These are phyloP conservation scores for Darevskia mixta DNA, from an alignment of 2,797 vertebrate species.

Conservation along the genomic window DNA sequence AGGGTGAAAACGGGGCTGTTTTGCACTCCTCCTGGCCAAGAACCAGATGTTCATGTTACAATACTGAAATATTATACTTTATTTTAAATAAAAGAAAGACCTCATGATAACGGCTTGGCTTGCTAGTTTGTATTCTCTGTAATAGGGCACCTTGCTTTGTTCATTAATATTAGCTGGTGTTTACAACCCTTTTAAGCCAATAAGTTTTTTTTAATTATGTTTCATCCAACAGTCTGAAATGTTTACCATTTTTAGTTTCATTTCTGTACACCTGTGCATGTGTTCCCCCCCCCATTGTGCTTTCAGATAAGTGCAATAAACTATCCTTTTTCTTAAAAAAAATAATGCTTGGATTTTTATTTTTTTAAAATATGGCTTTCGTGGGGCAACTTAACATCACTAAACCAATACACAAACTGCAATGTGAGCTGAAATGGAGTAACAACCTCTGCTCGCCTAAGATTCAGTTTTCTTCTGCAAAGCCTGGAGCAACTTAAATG, in stretches of 20 bases:
- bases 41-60: conserved; percentile 32
- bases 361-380: background rate
- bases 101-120: conserved; percentile 62
- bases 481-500: background rate
- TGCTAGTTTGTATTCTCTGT: conserved; percentile 56
- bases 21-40: conserved; percentile 39
- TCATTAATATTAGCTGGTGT: conserved; percentile 57
- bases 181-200: conserved; percentile 49
- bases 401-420: background rate
- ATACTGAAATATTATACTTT: conserved; percentile 49
- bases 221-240: conserved; percentile 28
- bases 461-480: background rate
- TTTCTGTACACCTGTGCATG: conserved; percentile 64
- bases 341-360: background rate
- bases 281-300: conserved; percentile 63
- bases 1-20: background rate
- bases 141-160: conserved; percentile 61
- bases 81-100: conserved; percentile 2
- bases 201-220: conserved; percentile 56
- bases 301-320: conserved; percentile 79
- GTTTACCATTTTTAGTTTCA: conserved; percentile 49
- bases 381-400: background rate
- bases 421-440: background rate
- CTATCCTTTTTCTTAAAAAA: conserved; percentile 68
- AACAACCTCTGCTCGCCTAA: background rate